A percentile compares a stretch with the other conserved stretches of the same genome.
Evolutionary conservation across 2,797 vertebrate genomes (phyloP).

Genomic region (Bucorvus abyssinicus): DNA sequence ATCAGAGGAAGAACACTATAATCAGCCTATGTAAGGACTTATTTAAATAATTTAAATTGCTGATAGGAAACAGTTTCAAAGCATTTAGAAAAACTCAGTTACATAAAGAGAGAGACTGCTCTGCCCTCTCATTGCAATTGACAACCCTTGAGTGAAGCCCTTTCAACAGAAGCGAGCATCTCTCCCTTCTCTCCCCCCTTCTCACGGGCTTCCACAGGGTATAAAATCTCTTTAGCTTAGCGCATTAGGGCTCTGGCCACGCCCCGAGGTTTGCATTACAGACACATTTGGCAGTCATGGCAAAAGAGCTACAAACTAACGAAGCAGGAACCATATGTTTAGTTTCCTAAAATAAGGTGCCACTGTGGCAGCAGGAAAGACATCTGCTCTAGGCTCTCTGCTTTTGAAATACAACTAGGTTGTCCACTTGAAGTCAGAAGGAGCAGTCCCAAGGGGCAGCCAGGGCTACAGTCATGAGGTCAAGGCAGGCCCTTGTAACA

Average conservation of each 20-base stretch:
- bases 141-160: neutral
- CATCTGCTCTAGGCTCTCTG: slow-evolving; percentile 15
- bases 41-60: slow-evolving; percentile 55
- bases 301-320: slow-evolving; percentile 16
- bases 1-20: slow-evolving; percentile 1
- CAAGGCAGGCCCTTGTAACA: neutral
- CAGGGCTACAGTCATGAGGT: neutral
- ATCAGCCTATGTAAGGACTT: slow-evolving; percentile 23
- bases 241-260: neutral
- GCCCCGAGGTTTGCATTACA: neutral
- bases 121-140: neutral
- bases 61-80: slow-evolving; percentile 52
- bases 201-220: neutral
- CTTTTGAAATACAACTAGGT: neutral
- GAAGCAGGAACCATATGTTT: slow-evolving; percentile 31
- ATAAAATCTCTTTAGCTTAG: neutral
- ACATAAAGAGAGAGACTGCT: neutral
- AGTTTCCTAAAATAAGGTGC: slow-evolving; percentile 47
- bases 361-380: neutral
- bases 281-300: neutral
- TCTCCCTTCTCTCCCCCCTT: neutral
- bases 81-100: slow-evolving; percentile 9
- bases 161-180: neutral
- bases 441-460: fast-evolving
- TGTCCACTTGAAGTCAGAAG: slow-evolving; percentile 20